Evolutionary conservation across 2,888 invertebrate genomes (phyloP), one percentile per base, ranked within the genome.

Genomic region (Lacanobia wlatinum): DNA sequence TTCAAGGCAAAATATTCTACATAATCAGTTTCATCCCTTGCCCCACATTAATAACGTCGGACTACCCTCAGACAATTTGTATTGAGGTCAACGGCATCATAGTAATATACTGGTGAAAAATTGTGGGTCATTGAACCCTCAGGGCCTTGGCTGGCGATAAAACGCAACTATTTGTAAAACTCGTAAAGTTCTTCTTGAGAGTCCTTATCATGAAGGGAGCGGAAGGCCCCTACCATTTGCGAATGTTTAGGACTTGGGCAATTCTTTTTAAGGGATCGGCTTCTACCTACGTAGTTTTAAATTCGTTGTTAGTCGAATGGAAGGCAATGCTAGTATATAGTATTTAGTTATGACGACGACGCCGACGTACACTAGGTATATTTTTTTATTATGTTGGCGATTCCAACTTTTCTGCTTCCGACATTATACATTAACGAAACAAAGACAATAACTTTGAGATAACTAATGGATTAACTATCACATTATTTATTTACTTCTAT

Each of bases 71-170:
- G 50, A 80, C 48, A 69, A 80, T 65, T 70, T 70, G 58, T 77
- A 62, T 18, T 46, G 43, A 67, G 70, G 69, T 82, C 64, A 77
- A 46, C 53, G 58, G 10, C 71, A 72, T 82, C 34, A 67, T 69
- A 64, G 50, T 74, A 70, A 78, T 66, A 74, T 63, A 50, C 56
- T 60, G 21, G 38, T 78, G 68, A 82, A 73, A 82, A 78, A 75
- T 81, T 60, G 59, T 56, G 56, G 71, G 60, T 67, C 66, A 55
- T 74, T 63, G 70, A 55, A 78, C 67, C 60, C 60, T 50, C 40
- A 46, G 50, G 68, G 65, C 14, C 60, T n/a, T 48, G 34, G 38
- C 23, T 34, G 62, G 67, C 82, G 61, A 82, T 78, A 78, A 82
- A 75, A 71, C 52, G 60, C 55, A 71, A 75, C 60, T 75, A 82